phyloP scores from a whole-genome alignment of 2,113 vertebrate genomes.

The Sturnus vulgaris region DNA sequence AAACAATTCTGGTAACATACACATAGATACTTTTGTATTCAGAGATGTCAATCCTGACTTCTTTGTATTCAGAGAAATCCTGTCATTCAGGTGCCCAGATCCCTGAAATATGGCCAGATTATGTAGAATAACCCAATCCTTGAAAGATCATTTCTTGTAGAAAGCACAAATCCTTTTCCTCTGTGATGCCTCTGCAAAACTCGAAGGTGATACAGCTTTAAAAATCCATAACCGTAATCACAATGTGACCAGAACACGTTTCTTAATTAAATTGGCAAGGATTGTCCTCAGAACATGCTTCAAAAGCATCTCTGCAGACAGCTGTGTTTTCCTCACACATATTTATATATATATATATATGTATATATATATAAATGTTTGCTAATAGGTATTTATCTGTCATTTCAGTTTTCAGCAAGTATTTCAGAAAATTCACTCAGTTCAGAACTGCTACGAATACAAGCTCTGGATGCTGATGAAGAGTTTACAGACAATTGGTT shows the following conservation, averaged over 20 bases:
- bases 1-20: neutral
- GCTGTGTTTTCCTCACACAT: neutral
- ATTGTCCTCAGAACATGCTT: neutral
- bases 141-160: neutral
- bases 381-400: slow-evolving; percentile 22
- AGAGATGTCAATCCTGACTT: neutral
- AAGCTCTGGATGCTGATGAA: slow-evolving; percentile 81
- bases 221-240: neutral
- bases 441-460: slow-evolving; percentile 84
- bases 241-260: neutral
- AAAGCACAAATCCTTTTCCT: neutral
- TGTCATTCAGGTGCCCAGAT: neutral
- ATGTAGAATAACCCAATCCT: neutral
- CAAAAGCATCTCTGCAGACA: neutral
- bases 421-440: slow-evolving; percentile 83
- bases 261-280: neutral
- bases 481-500: slow-evolving; percentile 82
- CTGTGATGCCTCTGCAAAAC: neutral
- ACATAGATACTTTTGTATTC: neutral
- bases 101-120: accelerated
- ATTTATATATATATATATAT: too few relatives aligned
- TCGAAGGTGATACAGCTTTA: neutral
- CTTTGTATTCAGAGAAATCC: neutral
- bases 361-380: neutral
- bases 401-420: slow-evolving; percentile 79